Evolutionary conservation across 2,113 vertebrate species (phyloP), one percentile per base, ranked within the genome.

Genomic region (Ceyx margarethae): DNA sequence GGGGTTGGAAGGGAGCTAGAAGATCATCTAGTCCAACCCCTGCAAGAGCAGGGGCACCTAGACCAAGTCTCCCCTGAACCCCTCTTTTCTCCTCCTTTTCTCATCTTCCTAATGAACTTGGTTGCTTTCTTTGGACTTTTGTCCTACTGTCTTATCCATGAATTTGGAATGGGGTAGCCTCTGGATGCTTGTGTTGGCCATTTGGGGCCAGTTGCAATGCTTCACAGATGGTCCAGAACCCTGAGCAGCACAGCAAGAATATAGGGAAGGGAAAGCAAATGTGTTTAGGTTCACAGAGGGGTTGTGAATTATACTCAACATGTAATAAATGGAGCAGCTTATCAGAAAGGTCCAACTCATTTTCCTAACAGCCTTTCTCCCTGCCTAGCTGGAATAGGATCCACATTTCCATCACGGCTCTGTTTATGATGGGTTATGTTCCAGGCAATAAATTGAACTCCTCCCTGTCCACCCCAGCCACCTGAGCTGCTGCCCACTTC

Each of bases 361-460:
- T 91, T 81, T 84, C 81, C 72, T 91, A 73, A 66, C 43, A 93
- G 68, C 50, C 42, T 71, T 72, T 83, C 72, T 57, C 81, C 53
- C 50, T 54, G 83, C 71, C 73, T 89, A 9, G 0, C 62, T 4
- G 9, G 37, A 82, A 80, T 26, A 37, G 69, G 35, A 43, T 91
- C 62, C 33, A 15, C 2, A 3, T 67, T 89, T 57, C 71, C 79
- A 83, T 35, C 62, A 43, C 0, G 0, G 51, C 45, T 53, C 56
- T 68, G 53, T 50, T 79, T 61, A 25, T 88, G 76, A 62, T 57
- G 76, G 58, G 46, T 91, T 88, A 58, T 61, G 64, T 85, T 91
- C 69, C 84, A 69, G 64, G 62, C 78, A 91, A 86, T 84, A 84
- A 95, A 92, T 3, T 11, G 53, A 91, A 43, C 29, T 57, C 46